Percentiles rank a stretch among this genome's conserved stretches.
These are phyloP conservation scores for Bedellia somnulentella DNA, from an alignment of 2,888 invertebrate genomes.

Conservation along the genomic window DNA sequence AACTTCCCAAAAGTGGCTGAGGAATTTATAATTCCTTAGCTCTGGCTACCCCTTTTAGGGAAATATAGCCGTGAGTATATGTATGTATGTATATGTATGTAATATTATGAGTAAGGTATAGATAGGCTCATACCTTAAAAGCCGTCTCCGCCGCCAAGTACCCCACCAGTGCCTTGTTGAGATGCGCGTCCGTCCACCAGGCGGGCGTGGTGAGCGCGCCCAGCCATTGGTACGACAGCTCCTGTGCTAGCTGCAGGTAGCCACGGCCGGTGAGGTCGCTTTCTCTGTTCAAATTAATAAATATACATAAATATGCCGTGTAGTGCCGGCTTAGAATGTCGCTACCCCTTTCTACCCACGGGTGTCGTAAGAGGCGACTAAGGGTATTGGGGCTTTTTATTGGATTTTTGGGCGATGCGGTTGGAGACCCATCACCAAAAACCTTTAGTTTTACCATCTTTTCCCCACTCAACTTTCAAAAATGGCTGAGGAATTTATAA, in stretches of 20 bases:
- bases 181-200: conserved; percentile 76
- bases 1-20: not conserved
- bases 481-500: too few relatives aligned
- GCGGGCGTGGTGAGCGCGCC: conserved; percentile 74
- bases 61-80: not conserved
- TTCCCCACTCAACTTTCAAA: too few relatives aligned
- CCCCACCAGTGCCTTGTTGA: conserved; percentile 76
- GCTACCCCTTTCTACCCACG: too few relatives aligned
- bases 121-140: conserved; percentile 64
- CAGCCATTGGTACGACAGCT: conserved; percentile 79
- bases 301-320: too few relatives aligned
- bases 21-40: not conserved
- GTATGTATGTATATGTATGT: not conserved
- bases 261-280: conserved; percentile 69
- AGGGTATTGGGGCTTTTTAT: too few relatives aligned
- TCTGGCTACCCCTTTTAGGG: not conserved
- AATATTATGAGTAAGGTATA: not conserved
- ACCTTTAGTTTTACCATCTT: too few relatives aligned
- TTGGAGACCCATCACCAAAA: too few relatives aligned
- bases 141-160: conserved; percentile 74
- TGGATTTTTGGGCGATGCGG: too few relatives aligned
- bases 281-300: conserved; percentile 57
- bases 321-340: too few relatives aligned
- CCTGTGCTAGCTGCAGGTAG: conserved; percentile 69
- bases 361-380: too few relatives aligned